Conservation (phyloP, 1,140 invertebrate species). For the Ephestia elutella region DNA sequence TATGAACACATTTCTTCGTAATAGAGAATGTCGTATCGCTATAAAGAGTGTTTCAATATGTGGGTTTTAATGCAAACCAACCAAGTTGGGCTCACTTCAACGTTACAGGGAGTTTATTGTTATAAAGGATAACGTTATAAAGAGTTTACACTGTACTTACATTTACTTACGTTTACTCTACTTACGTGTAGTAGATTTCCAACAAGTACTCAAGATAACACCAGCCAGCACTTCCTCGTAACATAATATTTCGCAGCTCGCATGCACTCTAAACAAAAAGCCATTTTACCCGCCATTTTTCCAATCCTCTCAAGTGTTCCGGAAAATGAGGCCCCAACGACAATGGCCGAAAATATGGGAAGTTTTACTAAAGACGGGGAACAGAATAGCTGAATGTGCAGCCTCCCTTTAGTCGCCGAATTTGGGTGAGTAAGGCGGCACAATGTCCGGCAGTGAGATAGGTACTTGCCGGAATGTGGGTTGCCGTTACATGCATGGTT, state of each 20-base stretch:
- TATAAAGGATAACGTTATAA: too few relatives aligned
- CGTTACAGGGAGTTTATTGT: too few relatives aligned
- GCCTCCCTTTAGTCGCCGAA: not conserved
- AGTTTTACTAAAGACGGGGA: constrained; percentile 7
- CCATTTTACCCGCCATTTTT: not conserved
- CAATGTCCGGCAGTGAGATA: constrained; percentile 13
- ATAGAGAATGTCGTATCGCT: too few relatives aligned
- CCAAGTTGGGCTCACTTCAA: too few relatives aligned
- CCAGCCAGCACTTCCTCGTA: too few relatives aligned
- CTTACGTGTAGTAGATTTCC: not conserved
- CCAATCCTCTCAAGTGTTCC: constrained; percentile 7
- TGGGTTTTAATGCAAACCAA: too few relatives aligned
- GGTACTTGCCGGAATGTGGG: constrained; percentile 15
- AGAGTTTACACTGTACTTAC: too few relatives aligned
- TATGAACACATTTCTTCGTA: too few relatives aligned
- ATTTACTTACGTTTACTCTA: not conserved
- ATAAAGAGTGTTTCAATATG: too few relatives aligned
- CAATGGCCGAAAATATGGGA: constrained; percentile 12
- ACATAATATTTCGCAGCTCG: not conserved
- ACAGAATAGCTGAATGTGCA: not conserved
- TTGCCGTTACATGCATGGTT: constrained; percentile 20
- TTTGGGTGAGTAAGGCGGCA: constrained; percentile 2
- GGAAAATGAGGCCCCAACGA: constrained; percentile 10
- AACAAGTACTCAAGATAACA: not conserved
- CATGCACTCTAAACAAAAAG: not conserved